Base-by-base conservation (phyloP, 2,113 vertebrate species). In the Cryptomyrus ogoouensis region DNA sequence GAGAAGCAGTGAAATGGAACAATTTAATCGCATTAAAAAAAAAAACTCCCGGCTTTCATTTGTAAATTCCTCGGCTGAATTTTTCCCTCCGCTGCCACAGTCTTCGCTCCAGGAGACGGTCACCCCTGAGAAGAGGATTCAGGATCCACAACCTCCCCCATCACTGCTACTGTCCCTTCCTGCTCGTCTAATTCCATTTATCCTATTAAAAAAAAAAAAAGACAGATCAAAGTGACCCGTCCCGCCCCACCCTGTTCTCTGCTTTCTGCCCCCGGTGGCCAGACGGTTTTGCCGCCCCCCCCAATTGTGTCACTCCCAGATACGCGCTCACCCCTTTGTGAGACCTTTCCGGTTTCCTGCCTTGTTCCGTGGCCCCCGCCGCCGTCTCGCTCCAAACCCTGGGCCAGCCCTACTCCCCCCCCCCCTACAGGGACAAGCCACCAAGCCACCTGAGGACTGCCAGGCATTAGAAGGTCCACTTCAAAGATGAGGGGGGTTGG, bases 1-100 rank as follows among this genome's bases (percentile, higher is more conserved):
- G 94, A 93, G 91, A 94, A 93, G 94, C 96, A 92, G 94, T 95
- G 96, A 96, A 93, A 96, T 95, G 96, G 96, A 96, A 96, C 96
- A 94, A 95, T 95, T 95, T 96, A 96, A 96, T 96, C 95, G 94
- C 95, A 96, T 96, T 96, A 96, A 94, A 94, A 95, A 93, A 93
- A 95, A 96, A 89, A 89, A 77, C 92, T 94, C 94, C 94, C 92
- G 93, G 94, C 94, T 96, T 96, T 96, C 96, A 96, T 95, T 96
- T 95, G 94, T 94, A 96, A 96, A 96, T 96, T 96, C 95, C 95
- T 94, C 91, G 35, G 85, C 85, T 62, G 92, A 94, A 94, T 90
- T 92, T 90, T 52, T 91, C 88, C 83, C 90, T 90, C 89, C 80
- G 93, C 93, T 80, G 93, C 94, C 94, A 94, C 80, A 93, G 93